A percentile compares a stretch with the other conserved stretches of the same genome.
Conservation (phyloP, 2,888 invertebrate genomes). For the Trilocha varians region DNA sequence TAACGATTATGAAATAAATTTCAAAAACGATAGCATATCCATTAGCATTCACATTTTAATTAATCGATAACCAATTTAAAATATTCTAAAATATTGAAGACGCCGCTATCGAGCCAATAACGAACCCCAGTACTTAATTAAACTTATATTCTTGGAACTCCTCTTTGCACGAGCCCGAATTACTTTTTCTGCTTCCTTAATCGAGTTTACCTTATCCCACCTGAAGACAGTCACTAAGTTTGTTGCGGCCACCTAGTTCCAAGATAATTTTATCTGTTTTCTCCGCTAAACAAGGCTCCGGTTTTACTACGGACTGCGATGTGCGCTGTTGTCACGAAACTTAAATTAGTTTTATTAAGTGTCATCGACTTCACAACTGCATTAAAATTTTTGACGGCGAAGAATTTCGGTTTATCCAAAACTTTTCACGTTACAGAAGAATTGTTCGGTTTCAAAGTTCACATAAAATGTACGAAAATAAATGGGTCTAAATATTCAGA, state of each 20-base stretch:
- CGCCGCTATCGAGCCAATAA: not conserved
- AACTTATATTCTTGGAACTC: slow-evolving; percentile 33
- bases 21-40: too few species aligned
- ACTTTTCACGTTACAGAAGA: too few species aligned
- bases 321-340: slow-evolving; percentile 36
- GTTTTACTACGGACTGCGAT: slow-evolving; percentile 34
- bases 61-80: not conserved
- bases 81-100: not conserved
- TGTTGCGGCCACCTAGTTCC: slow-evolving; percentile 44
- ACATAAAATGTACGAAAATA: too few species aligned
- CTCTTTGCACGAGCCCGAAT: slow-evolving; percentile 32
- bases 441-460: too few species aligned
- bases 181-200: slow-evolving; percentile 56
- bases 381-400: too few species aligned
- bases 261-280: slow-evolving; percentile 50
- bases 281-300: slow-evolving; percentile 46
- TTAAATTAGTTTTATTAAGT: slow-evolving; percentile 44
- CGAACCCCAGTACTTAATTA: slow-evolving; percentile 27
- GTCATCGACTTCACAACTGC: slow-evolving; percentile 19
- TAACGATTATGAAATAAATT: too few species aligned
- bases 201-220: slow-evolving; percentile 56
- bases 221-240: slow-evolving; percentile 56
- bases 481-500: slow-evolving; percentile 26
- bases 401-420: slow-evolving; percentile 1
- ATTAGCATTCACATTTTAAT: too few species aligned